A percentile compares a stretch with the other conserved stretches of the same genome.
Evolutionary conservation across 2,888 invertebrate species (phyloP).

Genomic region (Torymus tubicola): DNA sequence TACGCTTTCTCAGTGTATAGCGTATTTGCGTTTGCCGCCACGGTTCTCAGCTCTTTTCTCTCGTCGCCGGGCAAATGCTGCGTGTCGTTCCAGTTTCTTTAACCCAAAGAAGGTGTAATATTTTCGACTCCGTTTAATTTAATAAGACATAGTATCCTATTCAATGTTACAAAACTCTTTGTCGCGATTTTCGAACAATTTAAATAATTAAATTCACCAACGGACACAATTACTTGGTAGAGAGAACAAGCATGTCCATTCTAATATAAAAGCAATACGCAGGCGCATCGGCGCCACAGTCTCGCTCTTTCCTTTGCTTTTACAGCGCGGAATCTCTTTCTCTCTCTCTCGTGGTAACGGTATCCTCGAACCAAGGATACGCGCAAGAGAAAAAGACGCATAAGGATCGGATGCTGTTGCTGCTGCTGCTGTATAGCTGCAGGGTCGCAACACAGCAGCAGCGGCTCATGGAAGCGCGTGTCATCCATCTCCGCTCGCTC

Average conservation of each 20-base stretch:
- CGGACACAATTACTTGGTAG: not conserved
- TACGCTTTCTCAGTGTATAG: constrained; percentile 23
- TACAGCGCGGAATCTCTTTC: constrained; percentile 14
- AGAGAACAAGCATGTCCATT: not conserved
- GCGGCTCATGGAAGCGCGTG: constrained; percentile 55
- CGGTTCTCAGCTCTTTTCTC: not conserved
- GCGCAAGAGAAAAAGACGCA: constrained; percentile 45
- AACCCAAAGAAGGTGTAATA: too few relatives aligned
- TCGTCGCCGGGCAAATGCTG: not conserved
- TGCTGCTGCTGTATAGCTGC: too few relatives aligned
- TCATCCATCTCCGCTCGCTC: constrained; percentile 58
- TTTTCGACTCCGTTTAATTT: too few relatives aligned
- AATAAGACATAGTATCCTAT: too few relatives aligned
- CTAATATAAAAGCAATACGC: constrained; percentile 24
- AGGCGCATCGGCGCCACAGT: not conserved
- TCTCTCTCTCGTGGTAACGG: constrained; percentile 34
- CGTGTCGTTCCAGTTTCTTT: too few relatives aligned
- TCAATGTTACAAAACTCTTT: too few relatives aligned
- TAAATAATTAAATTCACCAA: too few relatives aligned
- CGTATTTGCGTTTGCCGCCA: not conserved
- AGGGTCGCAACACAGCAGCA: constrained; percentile 23
- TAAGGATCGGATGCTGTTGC: constrained; percentile 46
- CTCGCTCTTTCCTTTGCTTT: not conserved
- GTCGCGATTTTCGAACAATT: too few relatives aligned
- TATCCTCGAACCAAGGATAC: constrained; percentile 44